phyloP scores from a whole-genome alignment of 2,113 vertebrate species.

The Pterocles burchelli region DNA sequence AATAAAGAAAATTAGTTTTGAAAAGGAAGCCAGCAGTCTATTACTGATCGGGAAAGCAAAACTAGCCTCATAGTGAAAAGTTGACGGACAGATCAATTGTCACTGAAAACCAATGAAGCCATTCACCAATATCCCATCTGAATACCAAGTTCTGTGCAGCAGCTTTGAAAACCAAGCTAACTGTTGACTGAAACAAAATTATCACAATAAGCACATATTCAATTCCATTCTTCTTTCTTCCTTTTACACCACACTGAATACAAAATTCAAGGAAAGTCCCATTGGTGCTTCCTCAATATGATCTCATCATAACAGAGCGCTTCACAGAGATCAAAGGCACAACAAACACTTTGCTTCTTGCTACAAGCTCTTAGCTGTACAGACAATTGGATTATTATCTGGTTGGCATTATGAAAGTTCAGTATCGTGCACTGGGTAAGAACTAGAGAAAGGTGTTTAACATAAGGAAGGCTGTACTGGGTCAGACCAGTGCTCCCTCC shows the following conservation, averaged over 20 bases:
- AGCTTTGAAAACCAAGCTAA: neutral
- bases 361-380: neutral
- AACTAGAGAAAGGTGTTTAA: neutral
- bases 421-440: neutral
- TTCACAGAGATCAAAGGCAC: conserved; percentile 9
- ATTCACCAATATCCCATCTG: neutral
- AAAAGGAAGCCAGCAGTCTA: neutral
- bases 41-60: neutral
- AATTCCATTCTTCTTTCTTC: neutral
- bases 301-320: neutral
- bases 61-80: neutral
- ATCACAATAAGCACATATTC: neutral
- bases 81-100: neutral
- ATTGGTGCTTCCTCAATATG: neutral
- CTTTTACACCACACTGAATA: neutral
- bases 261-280: neutral
- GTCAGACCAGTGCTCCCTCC: rapidly evolving
- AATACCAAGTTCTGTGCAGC: neutral
- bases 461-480: neutral
- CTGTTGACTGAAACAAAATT: neutral
- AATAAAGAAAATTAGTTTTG: neutral
- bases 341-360: neutral
- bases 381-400: neutral
- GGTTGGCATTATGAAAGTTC: neutral
- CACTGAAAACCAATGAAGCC: neutral